phyloP scores from a whole-genome alignment of 2,797 vertebrate species.

The Manis pentadactyla region DNA sequence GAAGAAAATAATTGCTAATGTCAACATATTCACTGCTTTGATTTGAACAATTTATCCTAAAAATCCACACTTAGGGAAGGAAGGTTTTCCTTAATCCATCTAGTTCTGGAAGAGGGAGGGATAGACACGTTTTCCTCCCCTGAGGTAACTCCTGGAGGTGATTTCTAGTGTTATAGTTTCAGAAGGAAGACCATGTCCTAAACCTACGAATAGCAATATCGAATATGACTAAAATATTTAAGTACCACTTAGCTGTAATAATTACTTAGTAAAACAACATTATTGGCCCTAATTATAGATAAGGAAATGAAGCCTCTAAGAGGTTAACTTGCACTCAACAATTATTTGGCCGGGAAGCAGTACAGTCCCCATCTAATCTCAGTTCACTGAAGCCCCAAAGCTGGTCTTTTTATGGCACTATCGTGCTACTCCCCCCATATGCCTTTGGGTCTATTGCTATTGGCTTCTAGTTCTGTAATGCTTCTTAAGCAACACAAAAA shows the following conservation, averaged over 20 bases:
- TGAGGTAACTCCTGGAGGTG: not conserved
- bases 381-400: not conserved
- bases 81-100: not conserved
- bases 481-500: not conserved
- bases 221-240: not conserved
- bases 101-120: not conserved
- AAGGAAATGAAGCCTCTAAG: not conserved
- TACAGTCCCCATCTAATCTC: not conserved
- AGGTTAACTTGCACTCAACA: not conserved
- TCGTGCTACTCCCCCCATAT: no score
- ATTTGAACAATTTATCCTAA: constrained; percentile 61
- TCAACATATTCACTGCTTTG: constrained; percentile 40
- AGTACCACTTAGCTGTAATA: not conserved
- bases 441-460: not conserved
- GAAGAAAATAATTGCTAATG: constrained; percentile 47
- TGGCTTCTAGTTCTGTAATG: not conserved
- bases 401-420: not conserved
- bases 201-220: not conserved
- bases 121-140: not conserved
- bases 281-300: not conserved
- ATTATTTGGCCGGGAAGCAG: not conserved
- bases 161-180: not conserved
- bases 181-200: not conserved
- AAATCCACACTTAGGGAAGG: not conserved
- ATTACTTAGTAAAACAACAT: not conserved